phyloP scores from a whole-genome alignment of 2,888 invertebrate species.

The Trichopoda pennipes region DNA sequence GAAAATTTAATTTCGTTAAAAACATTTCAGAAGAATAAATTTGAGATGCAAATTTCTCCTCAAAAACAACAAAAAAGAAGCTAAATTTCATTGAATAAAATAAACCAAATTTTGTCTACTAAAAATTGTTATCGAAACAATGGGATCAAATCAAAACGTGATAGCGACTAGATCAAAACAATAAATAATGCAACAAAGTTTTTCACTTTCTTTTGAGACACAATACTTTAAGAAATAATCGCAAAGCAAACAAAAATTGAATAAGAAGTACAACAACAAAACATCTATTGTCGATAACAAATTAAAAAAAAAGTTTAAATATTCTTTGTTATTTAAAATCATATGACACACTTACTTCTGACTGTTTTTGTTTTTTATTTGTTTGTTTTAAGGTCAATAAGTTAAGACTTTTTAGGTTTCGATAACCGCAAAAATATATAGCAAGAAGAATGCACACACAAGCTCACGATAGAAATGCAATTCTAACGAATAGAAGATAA shows the following conservation, averaged over 20 bases:
- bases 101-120: not conserved
- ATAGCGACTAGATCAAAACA: constrained; percentile 49
- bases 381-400: constrained; percentile 60
- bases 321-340: constrained; percentile 51
- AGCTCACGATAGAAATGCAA: not conserved
- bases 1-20: too few species aligned
- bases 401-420: constrained; percentile 17
- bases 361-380: constrained; percentile 21
- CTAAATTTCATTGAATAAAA: not conserved
- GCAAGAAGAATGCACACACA: constrained; percentile 26
- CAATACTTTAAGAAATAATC: constrained; percentile 15
- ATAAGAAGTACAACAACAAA: not conserved
- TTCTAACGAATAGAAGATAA: not conserved
- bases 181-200: constrained; percentile 51
- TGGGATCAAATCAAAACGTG: constrained; percentile 56
- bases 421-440: constrained; percentile 20
- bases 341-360: constrained; percentile 65
- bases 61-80: not conserved
- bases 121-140: constrained; percentile 45
- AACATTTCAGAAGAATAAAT: too few species aligned
- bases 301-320: constrained; percentile 51
- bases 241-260: constrained; percentile 6
- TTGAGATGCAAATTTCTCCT: constrained; percentile 2
- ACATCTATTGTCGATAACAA: constrained; percentile 13
- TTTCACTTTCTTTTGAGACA: constrained; percentile 53